These are phyloP conservation scores for Leptopterna dolabrata DNA, from an alignment of 2,888 invertebrate species.

Conservation along the genomic window DNA sequence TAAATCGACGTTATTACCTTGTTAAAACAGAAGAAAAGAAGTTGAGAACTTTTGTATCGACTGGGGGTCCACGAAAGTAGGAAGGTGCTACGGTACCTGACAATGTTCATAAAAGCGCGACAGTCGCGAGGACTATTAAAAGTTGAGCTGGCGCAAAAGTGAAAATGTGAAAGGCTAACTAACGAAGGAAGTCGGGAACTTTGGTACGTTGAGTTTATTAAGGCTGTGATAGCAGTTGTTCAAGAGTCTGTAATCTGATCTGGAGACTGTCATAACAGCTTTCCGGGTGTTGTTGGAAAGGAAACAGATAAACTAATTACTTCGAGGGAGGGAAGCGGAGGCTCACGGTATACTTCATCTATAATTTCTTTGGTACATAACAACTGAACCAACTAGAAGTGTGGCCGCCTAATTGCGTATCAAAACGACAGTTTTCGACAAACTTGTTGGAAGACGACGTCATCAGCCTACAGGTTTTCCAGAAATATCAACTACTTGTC, in stretches of 20 bases:
- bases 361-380: no score
- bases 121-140: background rate
- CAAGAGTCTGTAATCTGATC: background rate
- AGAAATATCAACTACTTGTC: no score
- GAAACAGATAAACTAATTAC: background rate
- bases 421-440: no score
- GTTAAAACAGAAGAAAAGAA: no score
- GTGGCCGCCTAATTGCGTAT: no score
- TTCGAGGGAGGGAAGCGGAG: background rate
- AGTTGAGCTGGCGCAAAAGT: background rate
- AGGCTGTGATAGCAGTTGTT: conserved; percentile 3
- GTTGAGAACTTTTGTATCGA: no score
- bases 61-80: background rate
- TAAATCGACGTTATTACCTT: no score
- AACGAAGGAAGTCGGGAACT: background rate
- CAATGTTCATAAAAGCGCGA: background rate
- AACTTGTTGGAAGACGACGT: no score
- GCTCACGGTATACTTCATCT: background rate
- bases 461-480: no score
- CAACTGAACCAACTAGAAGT: background rate
- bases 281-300: background rate
- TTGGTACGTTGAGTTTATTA: background rate
- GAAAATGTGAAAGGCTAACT: conserved; percentile 3
- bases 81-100: background rate
- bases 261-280: background rate